Percentiles rank a stretch among this genome's conserved stretches.
Evolutionary conservation across 1,140 invertebrate species (phyloP).

Genomic region (Planococcus citri): DNA sequence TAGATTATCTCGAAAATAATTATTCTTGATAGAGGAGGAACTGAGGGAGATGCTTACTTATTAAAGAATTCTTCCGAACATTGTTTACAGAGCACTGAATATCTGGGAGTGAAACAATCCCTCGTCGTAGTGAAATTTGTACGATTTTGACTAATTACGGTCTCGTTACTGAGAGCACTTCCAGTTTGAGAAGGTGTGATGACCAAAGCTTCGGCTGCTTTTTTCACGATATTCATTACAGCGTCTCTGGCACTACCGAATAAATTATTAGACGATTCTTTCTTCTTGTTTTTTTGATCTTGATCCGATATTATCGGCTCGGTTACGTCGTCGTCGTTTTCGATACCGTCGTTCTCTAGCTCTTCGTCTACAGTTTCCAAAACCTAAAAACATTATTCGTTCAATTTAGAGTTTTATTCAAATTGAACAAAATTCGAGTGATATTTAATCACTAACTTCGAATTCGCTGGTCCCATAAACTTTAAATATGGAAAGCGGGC

Average conservation of each 20-base stretch:
- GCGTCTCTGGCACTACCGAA: constrained; percentile 74
- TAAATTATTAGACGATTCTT: constrained; percentile 43
- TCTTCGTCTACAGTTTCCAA: constrained; percentile 53
- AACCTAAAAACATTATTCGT: constrained; percentile 25
- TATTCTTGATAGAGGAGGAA: neutral
- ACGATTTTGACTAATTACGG: constrained; percentile 22
- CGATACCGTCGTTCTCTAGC: constrained; percentile 49
- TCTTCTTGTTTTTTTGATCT: constrained; percentile 36
- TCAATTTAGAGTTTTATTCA: neutral
- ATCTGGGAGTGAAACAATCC: constrained; percentile 48
- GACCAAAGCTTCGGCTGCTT: constrained; percentile 65
- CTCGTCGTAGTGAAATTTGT: constrained; percentile 26
- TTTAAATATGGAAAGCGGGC: constrained; percentile 83
- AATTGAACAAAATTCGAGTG: neutral
- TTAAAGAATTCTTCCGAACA: constrained; percentile 43
- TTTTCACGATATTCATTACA: constrained; percentile 76
- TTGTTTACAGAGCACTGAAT: constrained; percentile 54
- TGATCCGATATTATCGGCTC: constrained; percentile 36
- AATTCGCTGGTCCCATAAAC: constrained; percentile 85
- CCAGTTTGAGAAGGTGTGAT: constrained; percentile 29
- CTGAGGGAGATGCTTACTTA: constrained; percentile 23
- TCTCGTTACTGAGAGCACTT: neutral
- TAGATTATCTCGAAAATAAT: neutral
- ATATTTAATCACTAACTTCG: constrained; percentile 44
- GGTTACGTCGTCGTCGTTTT: constrained; percentile 44